A percentile compares a stretch with the other conserved stretches of the same genome.
phyloP scores from a whole-genome alignment of 2,888 invertebrate genomes.

The Euproctis similis region DNA sequence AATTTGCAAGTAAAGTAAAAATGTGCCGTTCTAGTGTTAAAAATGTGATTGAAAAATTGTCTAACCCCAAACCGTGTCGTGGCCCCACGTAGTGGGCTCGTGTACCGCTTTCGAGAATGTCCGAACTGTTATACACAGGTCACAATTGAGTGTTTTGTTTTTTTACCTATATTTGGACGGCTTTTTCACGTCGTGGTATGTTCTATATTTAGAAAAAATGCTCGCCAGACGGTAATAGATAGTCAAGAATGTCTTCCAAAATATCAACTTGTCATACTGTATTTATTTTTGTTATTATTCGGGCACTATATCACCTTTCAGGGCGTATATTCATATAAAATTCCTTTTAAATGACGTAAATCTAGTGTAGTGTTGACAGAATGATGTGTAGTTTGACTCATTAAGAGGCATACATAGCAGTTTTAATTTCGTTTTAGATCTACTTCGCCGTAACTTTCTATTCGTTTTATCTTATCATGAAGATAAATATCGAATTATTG shows the following conservation, averaged over 20 bases:
- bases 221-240: constrained; percentile 55
- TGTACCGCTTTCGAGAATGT: constrained; percentile 66
- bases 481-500: constrained; percentile 17
- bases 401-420: too few species aligned
- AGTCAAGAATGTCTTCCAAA: constrained; percentile 47
- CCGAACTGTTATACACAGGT: constrained; percentile 55
- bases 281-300: constrained; percentile 21
- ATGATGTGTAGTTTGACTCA: constrained; percentile 31
- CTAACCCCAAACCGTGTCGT: constrained; percentile 73
- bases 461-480: constrained; percentile 30
- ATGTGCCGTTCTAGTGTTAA: constrained; percentile 64
- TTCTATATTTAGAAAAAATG: constrained; percentile 69
- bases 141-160: constrained; percentile 65
- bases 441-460: constrained; percentile 26
- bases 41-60: constrained; percentile 63
- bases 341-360: constrained; percentile 28
- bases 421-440: constrained; percentile 14
- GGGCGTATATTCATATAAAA: constrained; percentile 12
- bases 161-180: constrained; percentile 64
- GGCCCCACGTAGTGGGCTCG: constrained; percentile 71
- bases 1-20: constrained; percentile 64
- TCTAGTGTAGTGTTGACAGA: constrained; percentile 24
- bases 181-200: constrained; percentile 70
- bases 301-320: constrained; percentile 15
- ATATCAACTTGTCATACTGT: constrained; percentile 35